Evolutionary conservation across 2,797 vertebrate species (phyloP), one percentile per base, ranked within the genome.

Genomic region (Macroramphosus scolopax): DNA sequence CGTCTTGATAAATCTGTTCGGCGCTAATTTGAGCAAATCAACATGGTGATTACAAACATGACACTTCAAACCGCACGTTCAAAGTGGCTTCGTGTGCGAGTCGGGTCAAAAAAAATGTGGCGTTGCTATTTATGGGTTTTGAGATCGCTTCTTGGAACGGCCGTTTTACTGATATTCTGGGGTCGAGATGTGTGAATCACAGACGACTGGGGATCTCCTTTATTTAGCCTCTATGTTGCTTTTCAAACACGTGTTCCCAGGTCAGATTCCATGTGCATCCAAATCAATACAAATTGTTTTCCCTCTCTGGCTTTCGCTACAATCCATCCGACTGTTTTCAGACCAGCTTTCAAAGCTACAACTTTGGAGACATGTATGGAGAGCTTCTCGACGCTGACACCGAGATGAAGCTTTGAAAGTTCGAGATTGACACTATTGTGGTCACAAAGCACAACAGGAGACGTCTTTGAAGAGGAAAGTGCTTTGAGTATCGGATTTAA

Each of bases 371-470:
- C 79, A 79, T 62, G 63, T 80, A 84, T 78, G 81, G 81, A 85
- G 86, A 83, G 76, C 81, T 68, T 57, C 83, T 87, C 79, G 81
- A 75, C 80, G 57, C 68, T 81, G 74, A 85, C 75, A 73, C 74
- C 12, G 46, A 75, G 79, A 87, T 72, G 76, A 77, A 74, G 77
- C 81, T 88, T 88, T 87, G 80, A 83, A 88, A 79, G 77, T 78
- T 71, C 35, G 37, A 89, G 87, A 89, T 81, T 90, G 89, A 87
- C 88, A 87, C 85, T 84, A 76, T 83, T 85, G 86, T 88, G 87
- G 84, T 78, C 81, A 85, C 87, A 87, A 72, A 72, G 84, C 88
- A 84, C 88, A 88, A 88, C 89, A 88, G 87, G 88, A 86, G 79
- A 70, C 69, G 67, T 85, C 86, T 90, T 89, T 91, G 83, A 89